Evolutionary conservation across 2,113 vertebrate genomes (phyloP).

Genomic region (Engystomops pustulosus): DNA sequence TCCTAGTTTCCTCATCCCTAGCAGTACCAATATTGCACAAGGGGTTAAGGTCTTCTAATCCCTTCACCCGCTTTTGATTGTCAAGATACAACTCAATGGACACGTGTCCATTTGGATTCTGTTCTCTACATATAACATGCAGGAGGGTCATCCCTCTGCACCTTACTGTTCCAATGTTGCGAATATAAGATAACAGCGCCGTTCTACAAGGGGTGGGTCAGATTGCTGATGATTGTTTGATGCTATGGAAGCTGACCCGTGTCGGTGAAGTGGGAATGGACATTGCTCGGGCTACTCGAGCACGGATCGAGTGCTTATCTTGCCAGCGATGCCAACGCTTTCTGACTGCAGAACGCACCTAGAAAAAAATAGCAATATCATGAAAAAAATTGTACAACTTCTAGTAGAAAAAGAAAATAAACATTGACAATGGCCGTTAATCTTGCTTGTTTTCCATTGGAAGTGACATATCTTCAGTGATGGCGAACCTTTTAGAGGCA

Average conservation of each 20-base stretch:
- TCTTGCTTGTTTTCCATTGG: not conserved
- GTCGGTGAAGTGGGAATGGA: constrained; percentile 97
- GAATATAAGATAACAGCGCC: not conserved
- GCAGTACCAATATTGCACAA: constrained; percentile 39
- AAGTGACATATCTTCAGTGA: too few relatives aligned
- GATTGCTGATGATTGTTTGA: constrained; percentile 86
- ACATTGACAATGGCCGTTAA: not conserved
- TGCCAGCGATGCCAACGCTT: constrained; percentile 95
- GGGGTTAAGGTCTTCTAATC: not conserved
- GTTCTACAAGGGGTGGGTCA: constrained; percentile 60
- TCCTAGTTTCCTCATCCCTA: not conserved
- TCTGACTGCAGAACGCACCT: constrained; percentile 89
- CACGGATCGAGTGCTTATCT: constrained; percentile 91
- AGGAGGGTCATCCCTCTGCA: constrained; percentile 6
- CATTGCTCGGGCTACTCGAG: constrained; percentile 89
- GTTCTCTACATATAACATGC: not conserved
- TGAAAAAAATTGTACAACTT: not conserved
- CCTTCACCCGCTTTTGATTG: constrained; percentile 42
- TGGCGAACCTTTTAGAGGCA: too few relatives aligned
- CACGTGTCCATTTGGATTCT: not conserved
- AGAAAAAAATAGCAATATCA: not conserved
- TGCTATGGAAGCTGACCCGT: constrained; percentile 95
- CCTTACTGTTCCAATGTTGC: not conserved
- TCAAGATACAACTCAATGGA: constrained; percentile 32
- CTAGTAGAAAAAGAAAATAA: not conserved